phyloP scores from a whole-genome alignment of 2,113 vertebrate genomes.

The Gasterosteus aculeatus region DNA sequence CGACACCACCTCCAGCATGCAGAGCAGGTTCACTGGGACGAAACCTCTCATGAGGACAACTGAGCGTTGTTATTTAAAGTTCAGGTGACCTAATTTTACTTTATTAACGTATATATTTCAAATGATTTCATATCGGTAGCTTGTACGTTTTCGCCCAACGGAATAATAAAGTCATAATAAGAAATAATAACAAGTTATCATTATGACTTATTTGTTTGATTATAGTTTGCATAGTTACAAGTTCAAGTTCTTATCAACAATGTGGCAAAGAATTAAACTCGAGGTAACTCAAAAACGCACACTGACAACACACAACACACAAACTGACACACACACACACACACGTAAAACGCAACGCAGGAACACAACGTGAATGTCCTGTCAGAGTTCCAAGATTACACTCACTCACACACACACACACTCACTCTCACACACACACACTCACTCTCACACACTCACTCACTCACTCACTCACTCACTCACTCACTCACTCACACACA shows the following conservation, averaged over 20 bases:
- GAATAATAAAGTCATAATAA: background rate
- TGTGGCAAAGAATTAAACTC: background rate
- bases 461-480: constrained; percentile 35
- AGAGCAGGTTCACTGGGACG: no score
- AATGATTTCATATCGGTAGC: background rate
- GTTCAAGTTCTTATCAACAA: background rate
- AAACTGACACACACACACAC: background rate
- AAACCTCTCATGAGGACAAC: background rate
- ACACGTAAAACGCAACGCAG: constrained; percentile 14
- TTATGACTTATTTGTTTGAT: background rate
- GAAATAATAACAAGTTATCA: background rate
- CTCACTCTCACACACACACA: background rate
- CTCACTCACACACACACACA: constrained; percentile 40
- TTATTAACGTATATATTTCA: background rate
- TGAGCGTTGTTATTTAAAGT: no score
- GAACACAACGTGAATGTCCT: constrained; percentile 59
- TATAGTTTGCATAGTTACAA: background rate
- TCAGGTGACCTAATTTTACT: no score
- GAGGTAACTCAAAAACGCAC: background rate
- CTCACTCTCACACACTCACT: background rate
- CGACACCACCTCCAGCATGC: background rate
- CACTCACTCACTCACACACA: constrained; percentile 34
- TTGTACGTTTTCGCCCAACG: background rate
- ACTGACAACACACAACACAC: background rate
- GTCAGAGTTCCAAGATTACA: constrained; percentile 26